Evolutionary conservation across 2,113 vertebrate species (phyloP), one percentile per base, ranked within the genome.

Genomic region (Datnioides undecimradiatus): DNA sequence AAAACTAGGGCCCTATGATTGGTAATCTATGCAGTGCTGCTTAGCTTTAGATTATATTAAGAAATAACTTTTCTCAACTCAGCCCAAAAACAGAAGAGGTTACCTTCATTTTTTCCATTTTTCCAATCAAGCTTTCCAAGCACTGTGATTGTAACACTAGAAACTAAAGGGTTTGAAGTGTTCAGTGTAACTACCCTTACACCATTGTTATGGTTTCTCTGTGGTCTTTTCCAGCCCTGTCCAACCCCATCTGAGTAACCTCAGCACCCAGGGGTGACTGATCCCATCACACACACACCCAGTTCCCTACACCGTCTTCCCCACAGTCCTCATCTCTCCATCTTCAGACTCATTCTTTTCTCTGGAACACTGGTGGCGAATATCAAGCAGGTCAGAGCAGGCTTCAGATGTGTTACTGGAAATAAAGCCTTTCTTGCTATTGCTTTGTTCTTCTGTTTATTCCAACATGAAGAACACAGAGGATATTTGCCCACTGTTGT

Each of bases 211-310:
- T 67, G 70, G 38, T 72, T 75, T 36, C 33, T 51, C 23, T 33
- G 48, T 51, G 55, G 54, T 58, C 8, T 49, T 57, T 74, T 55
- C 16, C 38, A 45, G 5, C 21, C 52, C n/a, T 67, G 9, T 52
- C 11, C 34, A 43, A 65, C 34, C 49, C 34, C n/a, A 21, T 54
- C 14, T 27, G 40, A 67, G 54, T 49, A 54, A 65, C 79, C 59
- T 64, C 41, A 54, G 5, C 76, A 54, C 76, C 63, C 45, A 79
- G 51, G 52, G 76, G 82, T 80, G 76, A 80, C 21, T 83, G 77
- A 76, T 78, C 64, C 54, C 83, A 88, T 86, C 76, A 77, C 62
- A 71, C 73, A 75, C 31, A 21, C 51, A 66, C 52, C 73, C 45
- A 84, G 7, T 19, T 73, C 59, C 27, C 27, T 13, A 19, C 69